Conservation (phyloP, 2,888 invertebrate species). For the Tethea ocularis region DNA sequence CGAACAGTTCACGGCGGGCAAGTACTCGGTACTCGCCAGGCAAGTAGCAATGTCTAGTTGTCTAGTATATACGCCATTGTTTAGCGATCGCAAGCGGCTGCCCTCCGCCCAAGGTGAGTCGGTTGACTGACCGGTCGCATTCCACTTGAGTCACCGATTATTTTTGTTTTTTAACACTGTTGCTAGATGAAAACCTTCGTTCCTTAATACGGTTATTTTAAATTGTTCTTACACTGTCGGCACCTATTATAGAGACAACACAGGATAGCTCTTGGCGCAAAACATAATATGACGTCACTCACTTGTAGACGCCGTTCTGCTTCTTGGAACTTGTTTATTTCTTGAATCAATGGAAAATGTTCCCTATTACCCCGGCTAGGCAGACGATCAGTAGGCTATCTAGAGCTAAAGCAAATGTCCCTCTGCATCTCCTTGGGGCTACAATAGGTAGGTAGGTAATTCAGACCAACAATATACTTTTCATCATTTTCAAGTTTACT, state of each 20-base stretch:
- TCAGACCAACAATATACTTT: too few relatives aligned
- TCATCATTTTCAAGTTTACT: too few relatives aligned
- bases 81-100: conserved; percentile 37
- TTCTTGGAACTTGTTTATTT: background rate
- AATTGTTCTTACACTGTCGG: background rate
- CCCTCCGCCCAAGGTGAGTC: conserved; percentile 64
- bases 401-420: too few relatives aligned
- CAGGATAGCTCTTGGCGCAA: background rate
- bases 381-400: too few relatives aligned
- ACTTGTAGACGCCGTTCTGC: background rate
- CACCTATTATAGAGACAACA: background rate
- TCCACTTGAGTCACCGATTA: conserved; percentile 45
- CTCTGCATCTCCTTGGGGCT: too few relatives aligned
- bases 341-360: background rate
- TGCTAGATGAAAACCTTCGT: conserved; percentile 10
- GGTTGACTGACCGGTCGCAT: conserved; percentile 63
- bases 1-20: conserved; percentile 5
- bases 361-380: too few relatives aligned
- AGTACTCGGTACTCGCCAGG: conserved; percentile 8
- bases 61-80: conserved; percentile 37
- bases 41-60: conserved; percentile 24
- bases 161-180: conserved; percentile 30
- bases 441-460: too few relatives aligned
- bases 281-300: background rate
- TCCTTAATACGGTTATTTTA: conserved; percentile 2